Base-by-base conservation (phyloP, 53 echinoderm and acorn worm genomes). In the Temnopleurus reevesii region DNA sequence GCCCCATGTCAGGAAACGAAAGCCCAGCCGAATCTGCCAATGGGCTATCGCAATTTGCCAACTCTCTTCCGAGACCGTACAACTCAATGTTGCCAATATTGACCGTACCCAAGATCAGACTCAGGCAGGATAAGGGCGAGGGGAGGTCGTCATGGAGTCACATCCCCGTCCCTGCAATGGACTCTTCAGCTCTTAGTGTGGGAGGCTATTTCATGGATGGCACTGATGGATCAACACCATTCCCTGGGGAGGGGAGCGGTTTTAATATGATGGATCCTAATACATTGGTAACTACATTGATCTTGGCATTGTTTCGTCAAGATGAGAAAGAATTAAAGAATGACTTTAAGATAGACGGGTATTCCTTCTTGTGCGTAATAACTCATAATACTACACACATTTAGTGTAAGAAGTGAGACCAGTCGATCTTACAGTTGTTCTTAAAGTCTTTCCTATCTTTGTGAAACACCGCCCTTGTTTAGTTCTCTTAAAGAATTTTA, bases 21-120 rank as follows among this genome's bases (percentile, higher is more conserved):
- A 63, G 63, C 31, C 30, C 63, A 31, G 13, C 12, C 13, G 18
- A 33, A 13, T 15, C 31, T 18, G 33, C 34, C 6, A 71, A 21
- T 38, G 8, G 41, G 8, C n/a, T 19, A 65, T 34, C 35, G 33
- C 31, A 6, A 5, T 38, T 36, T 15, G 7, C 71, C 71, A 19
- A 3, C 21, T 19, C 71, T 41, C 8, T 7, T 8, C 71, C n/a
- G 13, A 71, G 71, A 71, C 71, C 41, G 2, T 41, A n/a, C 71
- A 71, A 21, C 21, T 41, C 38, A 35, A 79, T 79, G 79, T 60
- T 85, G 0, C 85, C 85, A 1, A 85, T 85, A 25, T 29, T 85
- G 17, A 34, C 85, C 17, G 29, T 85, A 10, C 85, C 85, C 6
- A 85, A 85, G 46, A 45, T 85, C 10, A 85, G 85, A 60, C 61